Conservation (phyloP, 2,888 invertebrate genomes). For the Drosophila tripunctata region DNA sequence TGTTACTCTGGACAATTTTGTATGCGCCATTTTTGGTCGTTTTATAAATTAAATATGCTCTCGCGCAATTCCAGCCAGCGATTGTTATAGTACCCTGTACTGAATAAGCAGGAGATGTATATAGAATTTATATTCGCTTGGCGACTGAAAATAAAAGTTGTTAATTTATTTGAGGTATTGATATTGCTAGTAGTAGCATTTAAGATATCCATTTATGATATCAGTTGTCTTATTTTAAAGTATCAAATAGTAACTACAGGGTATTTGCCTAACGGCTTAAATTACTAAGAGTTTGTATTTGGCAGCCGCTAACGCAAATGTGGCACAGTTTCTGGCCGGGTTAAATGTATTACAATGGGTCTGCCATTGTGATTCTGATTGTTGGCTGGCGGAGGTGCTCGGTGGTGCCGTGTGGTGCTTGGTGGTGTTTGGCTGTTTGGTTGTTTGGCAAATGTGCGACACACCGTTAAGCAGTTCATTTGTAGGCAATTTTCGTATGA, state of each 20-base stretch:
- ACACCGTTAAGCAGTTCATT: constrained; percentile 79
- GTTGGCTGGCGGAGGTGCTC: constrained; percentile 2
- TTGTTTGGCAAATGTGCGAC: constrained; percentile 62
- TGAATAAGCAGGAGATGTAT: neutral
- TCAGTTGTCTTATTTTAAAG: no score
- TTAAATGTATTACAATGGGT: constrained; percentile 63
- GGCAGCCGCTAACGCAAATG: constrained; percentile 45
- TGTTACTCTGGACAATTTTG: constrained; percentile 43
- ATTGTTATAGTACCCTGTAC: constrained; percentile 41
- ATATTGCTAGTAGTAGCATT: no score
- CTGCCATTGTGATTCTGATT: no score
- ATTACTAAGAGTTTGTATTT: constrained; percentile 3
- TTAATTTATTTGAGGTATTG: no score
- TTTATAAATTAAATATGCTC: constrained; percentile 75
- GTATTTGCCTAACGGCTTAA: neutral
- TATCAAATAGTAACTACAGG: no score
- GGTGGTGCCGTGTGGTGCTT: neutral
- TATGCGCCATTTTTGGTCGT: constrained; percentile 56
- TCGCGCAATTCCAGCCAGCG: constrained; percentile 52
- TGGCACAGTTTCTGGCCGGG: constrained; percentile 61
- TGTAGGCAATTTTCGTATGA: constrained; percentile 79
- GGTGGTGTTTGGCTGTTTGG: neutral
- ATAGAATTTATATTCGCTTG: neutral
- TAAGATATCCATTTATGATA: no score
- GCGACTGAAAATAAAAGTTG: no score